These are phyloP conservation scores for Manis pentadactyla DNA, from an alignment of 2,797 vertebrate species.

Conservation along the genomic window DNA sequence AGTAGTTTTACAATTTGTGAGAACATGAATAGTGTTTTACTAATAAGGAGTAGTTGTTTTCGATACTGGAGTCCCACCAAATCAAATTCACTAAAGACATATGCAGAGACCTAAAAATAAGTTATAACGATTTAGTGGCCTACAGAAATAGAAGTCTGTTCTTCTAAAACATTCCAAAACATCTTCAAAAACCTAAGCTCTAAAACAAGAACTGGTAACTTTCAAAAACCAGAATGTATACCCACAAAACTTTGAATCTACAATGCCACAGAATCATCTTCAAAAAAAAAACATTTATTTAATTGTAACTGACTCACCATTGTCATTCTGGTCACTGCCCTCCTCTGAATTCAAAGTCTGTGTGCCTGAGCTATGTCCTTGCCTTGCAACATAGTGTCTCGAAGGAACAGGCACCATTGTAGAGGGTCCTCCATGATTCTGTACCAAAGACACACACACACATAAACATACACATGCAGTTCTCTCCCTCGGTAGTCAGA, in stretches of 20 bases:
- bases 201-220: not conserved
- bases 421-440: constrained; percentile 87
- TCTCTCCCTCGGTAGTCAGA: not conserved
- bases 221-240: constrained; percentile 49
- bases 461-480: not conserved
- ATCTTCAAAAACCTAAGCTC: constrained; percentile 46
- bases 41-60: constrained; percentile 21
- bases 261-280: constrained; percentile 28
- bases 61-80: constrained; percentile 31
- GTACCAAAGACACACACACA: constrained; percentile 66
- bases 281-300: not conserved
- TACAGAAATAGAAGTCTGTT: constrained; percentile 3
- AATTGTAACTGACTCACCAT: constrained; percentile 86
- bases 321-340: constrained; percentile 88
- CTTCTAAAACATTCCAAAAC: constrained; percentile 34
- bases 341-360: constrained; percentile 90
- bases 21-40: constrained; percentile 9
- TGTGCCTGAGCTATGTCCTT: constrained; percentile 85
- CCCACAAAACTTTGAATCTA: not conserved
- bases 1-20: not conserved
- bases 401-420: constrained; percentile 87
- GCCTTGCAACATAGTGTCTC: constrained; percentile 89
- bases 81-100: constrained; percentile 38
- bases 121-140: not conserved
- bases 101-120: constrained; percentile 37